Evolutionary conservation across 1,140 invertebrate genomes (phyloP).

Genomic region (Bursaphelenchus mucronatus): DNA sequence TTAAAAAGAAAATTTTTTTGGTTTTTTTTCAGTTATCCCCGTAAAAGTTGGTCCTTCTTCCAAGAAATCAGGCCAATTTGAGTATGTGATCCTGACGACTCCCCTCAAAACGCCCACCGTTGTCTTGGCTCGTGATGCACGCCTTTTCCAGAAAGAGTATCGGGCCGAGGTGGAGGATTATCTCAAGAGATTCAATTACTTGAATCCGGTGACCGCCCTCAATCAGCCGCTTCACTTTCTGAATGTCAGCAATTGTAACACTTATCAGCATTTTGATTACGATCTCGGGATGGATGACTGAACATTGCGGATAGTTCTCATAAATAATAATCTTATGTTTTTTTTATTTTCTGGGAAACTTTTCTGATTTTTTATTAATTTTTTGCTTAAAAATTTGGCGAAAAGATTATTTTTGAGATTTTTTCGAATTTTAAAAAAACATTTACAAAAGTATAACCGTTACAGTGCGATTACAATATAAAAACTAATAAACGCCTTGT

Average conservation of each 20-base stretch:
- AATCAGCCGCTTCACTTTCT: slow-evolving; percentile 41
- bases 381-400: too few relatives aligned
- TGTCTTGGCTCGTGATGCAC: slow-evolving; percentile 46
- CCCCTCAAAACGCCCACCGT: slow-evolving; percentile 53
- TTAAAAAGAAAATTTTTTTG: background rate
- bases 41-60: slow-evolving; percentile 43
- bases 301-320: background rate
- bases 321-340: too few relatives aligned
- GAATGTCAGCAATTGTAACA: slow-evolving; percentile 32
- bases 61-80: slow-evolving; percentile 36
- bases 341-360: too few relatives aligned
- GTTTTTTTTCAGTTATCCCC: slow-evolving; percentile 55
- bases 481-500: too few relatives aligned
- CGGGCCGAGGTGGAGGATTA: slow-evolving; percentile 45
- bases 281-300: slow-evolving; percentile 8
- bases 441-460: too few relatives aligned
- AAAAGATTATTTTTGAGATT: too few relatives aligned
- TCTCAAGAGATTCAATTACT: slow-evolving; percentile 41
- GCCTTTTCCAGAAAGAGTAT: slow-evolving; percentile 41
- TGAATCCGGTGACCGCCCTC: slow-evolving; percentile 35
- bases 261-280: slow-evolving; percentile 20
- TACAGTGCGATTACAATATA: too few relatives aligned
- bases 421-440: too few relatives aligned
- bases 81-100: slow-evolving; percentile 51
- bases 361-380: too few relatives aligned